phyloP scores from a whole-genome alignment of 2,888 invertebrate genomes.

The Luffia ferchaultella region DNA sequence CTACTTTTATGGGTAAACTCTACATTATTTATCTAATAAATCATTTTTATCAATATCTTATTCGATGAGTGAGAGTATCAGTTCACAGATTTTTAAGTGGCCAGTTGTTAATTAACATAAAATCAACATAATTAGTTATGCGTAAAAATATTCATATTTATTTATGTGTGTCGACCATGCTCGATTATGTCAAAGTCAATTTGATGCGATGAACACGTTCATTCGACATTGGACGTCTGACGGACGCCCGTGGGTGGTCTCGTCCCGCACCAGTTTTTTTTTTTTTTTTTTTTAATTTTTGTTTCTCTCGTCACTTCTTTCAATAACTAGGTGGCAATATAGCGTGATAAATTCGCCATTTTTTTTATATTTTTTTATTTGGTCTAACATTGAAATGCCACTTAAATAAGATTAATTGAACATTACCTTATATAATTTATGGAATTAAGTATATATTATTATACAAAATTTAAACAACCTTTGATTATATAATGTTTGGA shows the following conservation, averaged over 20 bases:
- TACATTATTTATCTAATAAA: too few relatives aligned
- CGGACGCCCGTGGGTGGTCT: slow-evolving; percentile 57
- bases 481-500: too few relatives aligned
- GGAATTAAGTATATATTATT: too few relatives aligned
- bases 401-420: too few relatives aligned
- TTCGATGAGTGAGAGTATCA: too few relatives aligned
- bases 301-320: slow-evolving; percentile 39
- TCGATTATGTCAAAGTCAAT: slow-evolving; percentile 61
- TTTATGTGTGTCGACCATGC: slow-evolving; percentile 22
- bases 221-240: slow-evolving; percentile 48
- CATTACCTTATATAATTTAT: too few relatives aligned
- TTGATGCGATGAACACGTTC: slow-evolving; percentile 64
- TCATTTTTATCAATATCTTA: too few relatives aligned
- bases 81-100: too few relatives aligned
- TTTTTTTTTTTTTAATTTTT: slow-evolving; percentile 31
- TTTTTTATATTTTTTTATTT: too few relatives aligned
- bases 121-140: background rate
- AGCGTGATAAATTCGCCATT: slow-evolving; percentile 38
- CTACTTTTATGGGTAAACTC: too few relatives aligned
- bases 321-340: slow-evolving; percentile 52
- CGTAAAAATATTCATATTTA: background rate
- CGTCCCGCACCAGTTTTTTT: slow-evolving; percentile 27
- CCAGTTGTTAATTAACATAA: background rate
- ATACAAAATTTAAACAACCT: too few relatives aligned
- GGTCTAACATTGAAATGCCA: too few relatives aligned